Percentiles rank a stretch among this genome's conserved stretches.
Evolutionary conservation across 2,888 invertebrate genomes (phyloP).

Genomic region (Gordius sp.): DNA sequence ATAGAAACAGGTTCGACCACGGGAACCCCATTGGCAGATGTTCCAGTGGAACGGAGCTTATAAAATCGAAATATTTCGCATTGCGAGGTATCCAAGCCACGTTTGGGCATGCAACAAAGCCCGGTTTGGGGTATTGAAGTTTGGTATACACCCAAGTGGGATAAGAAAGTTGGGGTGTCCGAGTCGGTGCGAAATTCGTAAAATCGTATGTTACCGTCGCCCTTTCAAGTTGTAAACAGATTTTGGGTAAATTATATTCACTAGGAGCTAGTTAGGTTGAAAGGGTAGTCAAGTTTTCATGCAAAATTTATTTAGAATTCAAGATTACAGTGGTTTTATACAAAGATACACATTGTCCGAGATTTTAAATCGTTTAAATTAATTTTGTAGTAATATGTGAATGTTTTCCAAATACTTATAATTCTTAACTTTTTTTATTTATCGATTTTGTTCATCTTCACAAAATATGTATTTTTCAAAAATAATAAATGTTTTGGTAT

Average conservation of each 20-base stretch:
- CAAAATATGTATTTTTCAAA: no score
- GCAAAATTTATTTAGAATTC: no score
- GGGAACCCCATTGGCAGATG: slow-evolving; percentile 26
- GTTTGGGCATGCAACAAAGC: slow-evolving; percentile 65
- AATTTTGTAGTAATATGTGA: no score
- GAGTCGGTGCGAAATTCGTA: slow-evolving; percentile 72
- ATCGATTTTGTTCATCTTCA: no score
- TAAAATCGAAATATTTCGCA: slow-evolving; percentile 87
- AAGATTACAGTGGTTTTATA: no score
- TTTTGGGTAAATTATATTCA: background rate
- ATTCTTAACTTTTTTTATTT: no score
- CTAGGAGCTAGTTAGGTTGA: background rate
- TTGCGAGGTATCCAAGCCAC: slow-evolving; percentile 68
- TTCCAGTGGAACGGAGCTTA: slow-evolving; percentile 41
- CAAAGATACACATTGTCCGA: no score
- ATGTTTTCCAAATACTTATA: no score
- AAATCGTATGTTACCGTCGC: slow-evolving; percentile 83
- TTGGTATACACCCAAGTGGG: background rate
- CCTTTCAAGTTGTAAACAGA: slow-evolving; percentile 32
- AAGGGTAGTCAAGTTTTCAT: no score
- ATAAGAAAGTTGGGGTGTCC: slow-evolving; percentile 31
- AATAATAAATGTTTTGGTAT: no score
- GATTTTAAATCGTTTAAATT: no score
- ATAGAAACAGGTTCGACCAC: slow-evolving; percentile 79
- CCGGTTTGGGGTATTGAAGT: slow-evolving; percentile 84